phyloP scores from a whole-genome alignment of 1,140 invertebrate genomes.

The Neuroterus valhalla region DNA sequence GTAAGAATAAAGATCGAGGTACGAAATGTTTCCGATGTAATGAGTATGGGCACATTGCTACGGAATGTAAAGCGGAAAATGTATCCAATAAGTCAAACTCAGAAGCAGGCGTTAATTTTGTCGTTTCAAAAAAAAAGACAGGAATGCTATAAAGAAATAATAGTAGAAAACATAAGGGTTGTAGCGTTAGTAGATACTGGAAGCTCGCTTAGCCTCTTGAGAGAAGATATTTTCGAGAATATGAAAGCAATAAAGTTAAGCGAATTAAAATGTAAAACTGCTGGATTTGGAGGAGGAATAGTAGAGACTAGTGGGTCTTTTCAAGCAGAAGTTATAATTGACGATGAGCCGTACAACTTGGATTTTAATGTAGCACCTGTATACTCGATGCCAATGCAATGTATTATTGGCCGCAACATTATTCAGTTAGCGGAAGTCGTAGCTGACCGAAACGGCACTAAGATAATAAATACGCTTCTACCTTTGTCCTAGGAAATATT shows the following conservation, averaged over 20 bases:
- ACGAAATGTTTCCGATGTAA: slow-evolving; percentile 2
- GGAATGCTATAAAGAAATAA: neutral
- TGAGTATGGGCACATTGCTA: too few species aligned
- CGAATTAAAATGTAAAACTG: neutral
- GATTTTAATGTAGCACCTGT: neutral
- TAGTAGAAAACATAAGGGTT: neutral
- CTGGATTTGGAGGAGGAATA: neutral
- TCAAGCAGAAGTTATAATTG: too few species aligned
- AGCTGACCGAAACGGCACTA: neutral
- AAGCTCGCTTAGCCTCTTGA: too few species aligned
- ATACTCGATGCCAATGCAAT: too few species aligned
- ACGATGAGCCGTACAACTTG: neutral
- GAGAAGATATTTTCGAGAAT: too few species aligned
- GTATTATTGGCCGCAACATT: slow-evolving; percentile 22
- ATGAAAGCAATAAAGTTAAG: neutral
- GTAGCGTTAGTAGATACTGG: neutral
- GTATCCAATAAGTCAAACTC: too few species aligned
- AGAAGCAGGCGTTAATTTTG: neutral
- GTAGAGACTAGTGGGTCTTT: too few species aligned
- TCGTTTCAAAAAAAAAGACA: neutral
- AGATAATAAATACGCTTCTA: neutral
- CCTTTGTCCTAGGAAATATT: neutral
- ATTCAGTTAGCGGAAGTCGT: neutral
- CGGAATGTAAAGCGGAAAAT: too few species aligned
- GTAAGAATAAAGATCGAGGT: too few species aligned